A percentile compares a stretch with the other conserved stretches of the same genome.
These are phyloP conservation scores for Oxystoma pomonae DNA, from an alignment of 2,888 invertebrate species.

Conservation along the genomic window DNA sequence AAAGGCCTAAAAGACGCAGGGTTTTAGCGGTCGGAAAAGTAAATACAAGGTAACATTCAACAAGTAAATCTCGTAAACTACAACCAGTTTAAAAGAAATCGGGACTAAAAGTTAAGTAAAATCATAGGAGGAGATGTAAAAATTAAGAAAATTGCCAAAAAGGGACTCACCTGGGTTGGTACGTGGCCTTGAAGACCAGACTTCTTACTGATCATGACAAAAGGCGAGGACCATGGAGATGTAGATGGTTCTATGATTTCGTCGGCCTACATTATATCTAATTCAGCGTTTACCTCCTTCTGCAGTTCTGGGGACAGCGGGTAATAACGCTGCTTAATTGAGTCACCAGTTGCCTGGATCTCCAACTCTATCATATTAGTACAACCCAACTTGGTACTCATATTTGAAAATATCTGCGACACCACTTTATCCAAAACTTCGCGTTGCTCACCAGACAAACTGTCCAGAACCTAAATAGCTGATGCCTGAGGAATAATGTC, in stretches of 20 bases:
- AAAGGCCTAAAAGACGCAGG: no score
- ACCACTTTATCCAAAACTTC: background rate
- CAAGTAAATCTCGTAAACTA: no score
- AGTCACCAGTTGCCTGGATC: conserved; percentile 13
- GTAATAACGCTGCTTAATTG: conserved; percentile 24
- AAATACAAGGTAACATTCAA: no score
- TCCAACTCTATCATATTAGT: conserved; percentile 19
- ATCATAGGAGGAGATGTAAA: no score
- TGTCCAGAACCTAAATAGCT: background rate
- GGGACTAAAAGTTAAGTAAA: no score
- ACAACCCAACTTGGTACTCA: conserved; percentile 12
- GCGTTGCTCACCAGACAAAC: background rate
- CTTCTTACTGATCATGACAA: conserved; percentile 9
- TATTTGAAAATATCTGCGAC: no score
- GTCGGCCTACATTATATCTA: conserved; percentile 30
- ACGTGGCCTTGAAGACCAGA: background rate
- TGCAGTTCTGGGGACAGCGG: conserved; percentile 20
- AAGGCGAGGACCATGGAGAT: conserved; percentile 35
- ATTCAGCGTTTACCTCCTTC: no score
- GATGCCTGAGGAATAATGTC: no score
- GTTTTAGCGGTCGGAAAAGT: no score
- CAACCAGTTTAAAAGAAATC: no score
- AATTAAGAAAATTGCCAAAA: no score
- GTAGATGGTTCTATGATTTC: conserved; percentile 27
- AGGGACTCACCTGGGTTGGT: no score